Percentiles rank a stretch among this genome's conserved stretches.
Evolutionary conservation across 2,113 vertebrate species (phyloP).

Genomic region (Gallinago undulata): DNA sequence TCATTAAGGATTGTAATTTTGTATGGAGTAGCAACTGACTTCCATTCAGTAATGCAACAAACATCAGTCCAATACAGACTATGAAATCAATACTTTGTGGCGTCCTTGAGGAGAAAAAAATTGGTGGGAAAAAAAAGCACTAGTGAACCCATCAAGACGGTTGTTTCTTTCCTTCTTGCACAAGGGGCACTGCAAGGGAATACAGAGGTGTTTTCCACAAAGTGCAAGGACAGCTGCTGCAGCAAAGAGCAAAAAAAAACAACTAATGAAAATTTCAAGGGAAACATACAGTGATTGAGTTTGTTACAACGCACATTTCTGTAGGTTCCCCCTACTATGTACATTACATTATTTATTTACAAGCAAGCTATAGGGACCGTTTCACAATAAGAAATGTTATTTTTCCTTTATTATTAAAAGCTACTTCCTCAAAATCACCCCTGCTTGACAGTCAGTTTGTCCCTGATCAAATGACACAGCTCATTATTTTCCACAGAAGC

Average conservation of each 20-base stretch:
- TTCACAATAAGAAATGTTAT: background rate
- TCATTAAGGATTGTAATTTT: background rate
- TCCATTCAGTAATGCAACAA: background rate
- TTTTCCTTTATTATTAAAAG: background rate
- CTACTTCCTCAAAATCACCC: background rate
- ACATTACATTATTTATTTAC: background rate
- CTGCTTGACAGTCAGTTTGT: background rate
- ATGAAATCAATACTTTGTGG: background rate
- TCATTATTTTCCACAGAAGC: constrained; percentile 4
- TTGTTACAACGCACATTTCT: background rate
- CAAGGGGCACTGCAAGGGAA: background rate
- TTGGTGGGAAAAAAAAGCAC: background rate
- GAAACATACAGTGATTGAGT: background rate
- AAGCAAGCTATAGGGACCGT: background rate
- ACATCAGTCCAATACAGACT: background rate
- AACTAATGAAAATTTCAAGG: background rate
- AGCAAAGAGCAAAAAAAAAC: background rate
- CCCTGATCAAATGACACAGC: constrained; percentile 13
- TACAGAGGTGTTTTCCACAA: background rate
- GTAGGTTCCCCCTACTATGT: background rate
- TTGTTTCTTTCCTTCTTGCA: fast-evolving
- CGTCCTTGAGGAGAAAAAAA: background rate
- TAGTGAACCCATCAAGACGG: background rate
- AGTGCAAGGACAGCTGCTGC: background rate
- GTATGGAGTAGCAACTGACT: background rate